Base-by-base conservation (phyloP, 1,140 invertebrate species). In the Drosophila serrata region DNA sequence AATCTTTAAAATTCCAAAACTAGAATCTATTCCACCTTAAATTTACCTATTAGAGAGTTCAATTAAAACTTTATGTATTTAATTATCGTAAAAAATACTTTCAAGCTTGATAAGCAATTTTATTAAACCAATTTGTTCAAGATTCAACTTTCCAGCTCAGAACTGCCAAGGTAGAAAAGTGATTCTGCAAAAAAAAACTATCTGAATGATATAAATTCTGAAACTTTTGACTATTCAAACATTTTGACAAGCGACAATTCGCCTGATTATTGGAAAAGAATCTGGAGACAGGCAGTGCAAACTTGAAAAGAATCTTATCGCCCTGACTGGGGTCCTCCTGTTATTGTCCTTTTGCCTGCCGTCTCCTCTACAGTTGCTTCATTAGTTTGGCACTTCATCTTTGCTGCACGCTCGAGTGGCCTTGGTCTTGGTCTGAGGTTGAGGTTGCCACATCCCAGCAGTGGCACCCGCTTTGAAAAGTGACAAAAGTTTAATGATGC, bases 401-500 rank as follows among this genome's bases (percentile, higher is more conserved):
- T 64, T 53, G 65, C 68, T 40, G 55, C 65, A 64, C 63, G 72
- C 68, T 88, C 84, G 67, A 77, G 63, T 65, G 67, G 61, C 67
- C 81, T 65, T 49, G 70, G 19, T 49, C 69, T 74, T 49, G 75
- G 17, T 46, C 62, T 82, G 72, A 73, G 72, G 79, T 63, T 82
- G 72, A 73, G 72, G 79, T 63, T 77, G 65, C 65, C 82, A 73
- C 75, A 79, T 72, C 61, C 68, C 48, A 11, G 46, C 27, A 7
- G 24, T 53, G 64, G 55, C 49, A 42, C 31, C 39, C 61, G 40
- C 63, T 63, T 57, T 67, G 72, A 48, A 58, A 82, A 64, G 70
- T 84, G 85, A 81, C 84, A 84, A 90, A 90, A 88, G 86, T 87
- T 91, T 91, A 90, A 90, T 90, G 86, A 90, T 90, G 86, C 86